Base-by-base conservation (phyloP, 2,888 invertebrate species). In the Reticulitermes lucifugus region DNA sequence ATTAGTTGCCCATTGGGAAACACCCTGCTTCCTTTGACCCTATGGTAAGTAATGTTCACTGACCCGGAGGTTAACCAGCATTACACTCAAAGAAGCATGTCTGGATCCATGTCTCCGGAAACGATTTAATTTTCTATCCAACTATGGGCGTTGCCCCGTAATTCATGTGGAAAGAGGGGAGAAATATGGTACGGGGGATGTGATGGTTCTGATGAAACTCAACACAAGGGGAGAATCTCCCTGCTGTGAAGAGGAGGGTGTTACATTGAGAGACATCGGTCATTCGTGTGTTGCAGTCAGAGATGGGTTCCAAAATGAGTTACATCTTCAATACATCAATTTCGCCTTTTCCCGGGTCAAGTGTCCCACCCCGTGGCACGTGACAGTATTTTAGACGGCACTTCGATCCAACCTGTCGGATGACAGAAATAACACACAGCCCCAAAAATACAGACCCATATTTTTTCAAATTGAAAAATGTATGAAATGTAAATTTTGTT, bases 171-270 rank as follows among this genome's bases (percentile, higher is more conserved):
- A 73, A 73, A 29, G 6, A 41, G 73, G 73, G 73, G 35, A 41
- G 73, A 70, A 5, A 25, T 70, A 6, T 6, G 70, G 70, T 9
- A 25, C 5, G 14, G 14, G 18, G 55, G 55, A 65, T 65, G 25
- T n/a, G 65, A 73, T 73, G 41, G 41, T 41, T 73, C 41, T 73
- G 73, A 73, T 41, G 41, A 73, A 73, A 73, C 41, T 41, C 73
- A 29, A 73, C 73, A 35, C 73, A 73, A 73, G 18, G 73, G 73
- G 73, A 73, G 73, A 73, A 73, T 41, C 73, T 65, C 65, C 65
- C 65, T 65, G n/a, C 7, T 25, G 25, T 65, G 12, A 10, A 6
- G 73, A 41, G 3, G 21, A 73, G 18, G 73, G 73, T 12, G n/a
- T 14, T 55, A 18, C 14, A 14, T 55, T 18, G 12, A 5, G n/a